phyloP scores from a whole-genome alignment of 2,888 invertebrate species.

The Rhagonycha fulva region DNA sequence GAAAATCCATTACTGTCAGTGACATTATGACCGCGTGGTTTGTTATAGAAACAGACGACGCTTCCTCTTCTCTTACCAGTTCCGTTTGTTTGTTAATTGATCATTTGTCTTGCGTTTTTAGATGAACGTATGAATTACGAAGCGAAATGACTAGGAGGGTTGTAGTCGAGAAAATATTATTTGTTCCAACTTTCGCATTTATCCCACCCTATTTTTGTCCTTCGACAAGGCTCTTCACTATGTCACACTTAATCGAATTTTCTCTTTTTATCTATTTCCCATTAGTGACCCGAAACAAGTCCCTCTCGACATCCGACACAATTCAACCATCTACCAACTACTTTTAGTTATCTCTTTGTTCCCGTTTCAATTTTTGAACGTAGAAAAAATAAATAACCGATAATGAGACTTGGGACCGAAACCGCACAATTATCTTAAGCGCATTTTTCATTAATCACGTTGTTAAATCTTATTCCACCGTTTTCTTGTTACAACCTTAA shows the following conservation, averaged over 20 bases:
- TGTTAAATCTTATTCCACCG: conserved; percentile 34
- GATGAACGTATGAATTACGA: conserved; percentile 11
- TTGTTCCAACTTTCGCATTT: conserved; percentile 26
- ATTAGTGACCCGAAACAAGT: conserved; percentile 28
- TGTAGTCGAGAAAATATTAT: conserved; percentile 21
- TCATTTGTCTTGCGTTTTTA: conserved; percentile 47
- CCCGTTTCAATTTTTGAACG: conserved; percentile 13
- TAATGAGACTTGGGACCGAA: conserved; percentile 20
- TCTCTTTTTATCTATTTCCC: conserved; percentile 38
- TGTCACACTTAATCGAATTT: conserved; percentile 39
- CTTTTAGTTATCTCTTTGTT: conserved; percentile 17
- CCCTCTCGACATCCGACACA: conserved; percentile 22
- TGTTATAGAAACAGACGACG: conserved; percentile 39
- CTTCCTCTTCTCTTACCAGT: conserved; percentile 45
- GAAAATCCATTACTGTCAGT: conserved; percentile 44
- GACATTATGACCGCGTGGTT: conserved; percentile 43
- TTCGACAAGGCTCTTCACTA: conserved; percentile 27
- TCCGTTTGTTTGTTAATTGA: conserved; percentile 50
- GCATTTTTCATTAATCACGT: conserved; percentile 40
- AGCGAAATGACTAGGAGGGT: conserved; percentile 8
- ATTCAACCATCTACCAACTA: conserved; percentile 23
- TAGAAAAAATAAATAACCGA: conserved; percentile 6
- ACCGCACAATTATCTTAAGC: conserved; percentile 36
- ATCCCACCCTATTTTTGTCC: conserved; percentile 12
- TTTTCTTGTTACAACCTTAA: conserved; percentile 30